phyloP scores from a whole-genome alignment of 2,113 vertebrate species.

The Corydoras sp. region DNA sequence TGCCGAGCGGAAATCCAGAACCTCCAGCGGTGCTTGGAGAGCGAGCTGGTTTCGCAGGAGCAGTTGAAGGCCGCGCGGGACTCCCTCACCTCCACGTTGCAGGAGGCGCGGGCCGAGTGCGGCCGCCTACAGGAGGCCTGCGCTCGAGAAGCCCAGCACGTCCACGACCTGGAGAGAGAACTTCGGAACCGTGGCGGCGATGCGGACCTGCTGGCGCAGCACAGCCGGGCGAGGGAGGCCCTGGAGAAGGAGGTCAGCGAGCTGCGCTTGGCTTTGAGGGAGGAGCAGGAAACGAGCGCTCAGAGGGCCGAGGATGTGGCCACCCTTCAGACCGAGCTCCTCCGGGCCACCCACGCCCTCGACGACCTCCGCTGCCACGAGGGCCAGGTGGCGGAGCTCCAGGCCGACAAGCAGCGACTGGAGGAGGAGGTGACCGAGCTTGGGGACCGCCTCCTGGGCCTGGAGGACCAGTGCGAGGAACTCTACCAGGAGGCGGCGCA shows the following conservation, averaged over 20 bases:
- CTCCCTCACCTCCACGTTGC: constrained; percentile 58
- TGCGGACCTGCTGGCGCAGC: constrained; percentile 59
- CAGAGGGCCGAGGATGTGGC: constrained; percentile 63
- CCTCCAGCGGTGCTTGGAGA: constrained; percentile 59
- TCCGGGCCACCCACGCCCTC: constrained; percentile 63
- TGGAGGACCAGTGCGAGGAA: constrained; percentile 67
- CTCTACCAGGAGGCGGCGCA: constrained; percentile 61
- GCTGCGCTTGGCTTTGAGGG: constrained; percentile 56
- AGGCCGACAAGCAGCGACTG: constrained; percentile 66
- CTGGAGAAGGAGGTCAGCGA: constrained; percentile 63
- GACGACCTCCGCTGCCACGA: constrained; percentile 66
- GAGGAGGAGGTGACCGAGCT: constrained; percentile 69
- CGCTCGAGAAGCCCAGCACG: constrained; percentile 57
- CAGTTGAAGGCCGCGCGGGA: constrained; percentile 68
- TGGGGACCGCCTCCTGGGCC: constrained; percentile 57
- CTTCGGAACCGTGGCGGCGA: constrained; percentile 57
- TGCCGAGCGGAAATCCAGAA: constrained; percentile 59
- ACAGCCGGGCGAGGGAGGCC: constrained; percentile 55
- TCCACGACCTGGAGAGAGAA: constrained; percentile 61
- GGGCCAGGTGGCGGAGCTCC: constrained; percentile 65
- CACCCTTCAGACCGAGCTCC: constrained; percentile 71
- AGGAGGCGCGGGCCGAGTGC: constrained; percentile 67
- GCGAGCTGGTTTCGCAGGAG: constrained; percentile 57
- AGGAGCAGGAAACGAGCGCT: constrained; percentile 71
- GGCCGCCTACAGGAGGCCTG: constrained; percentile 53